These are phyloP conservation scores for Trichonephila clavipes DNA, from an alignment of 1,140 invertebrate genomes.

Conservation along the genomic window DNA sequence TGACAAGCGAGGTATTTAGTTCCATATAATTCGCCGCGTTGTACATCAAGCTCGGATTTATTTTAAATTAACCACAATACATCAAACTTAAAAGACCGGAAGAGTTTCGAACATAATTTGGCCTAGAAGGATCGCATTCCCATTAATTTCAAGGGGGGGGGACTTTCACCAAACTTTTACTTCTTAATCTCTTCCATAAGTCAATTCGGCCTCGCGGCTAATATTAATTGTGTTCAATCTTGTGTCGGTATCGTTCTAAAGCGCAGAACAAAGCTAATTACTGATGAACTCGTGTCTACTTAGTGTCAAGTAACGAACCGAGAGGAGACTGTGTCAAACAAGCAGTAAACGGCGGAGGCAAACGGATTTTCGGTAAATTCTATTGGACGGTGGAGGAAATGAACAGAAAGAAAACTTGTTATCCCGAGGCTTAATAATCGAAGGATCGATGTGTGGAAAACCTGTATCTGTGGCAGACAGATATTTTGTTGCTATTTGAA, in stretches of 20 bases:
- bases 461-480: not conserved
- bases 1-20: no score
- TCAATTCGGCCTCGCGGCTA: not conserved
- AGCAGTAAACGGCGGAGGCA: not conserved
- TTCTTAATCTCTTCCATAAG: not conserved
- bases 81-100: not conserved
- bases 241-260: not conserved
- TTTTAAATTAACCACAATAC: not conserved
- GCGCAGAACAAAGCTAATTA: not conserved
- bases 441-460: not conserved
- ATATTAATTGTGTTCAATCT: conserved; percentile 9
- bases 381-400: not conserved
- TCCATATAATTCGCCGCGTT: not conserved
- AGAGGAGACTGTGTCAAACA: not conserved
- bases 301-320: not conserved
- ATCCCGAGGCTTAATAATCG: not conserved
- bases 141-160: not conserved
- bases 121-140: not conserved
- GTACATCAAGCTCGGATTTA: not conserved
- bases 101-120: not conserved
- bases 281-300: not conserved
- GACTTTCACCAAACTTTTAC: not conserved
- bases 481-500: not conserved
- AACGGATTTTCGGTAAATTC: not conserved
- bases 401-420: not conserved